Conservation (phyloP, 1,140 invertebrate genomes). For the Rhizoglyphus robini region DNA sequence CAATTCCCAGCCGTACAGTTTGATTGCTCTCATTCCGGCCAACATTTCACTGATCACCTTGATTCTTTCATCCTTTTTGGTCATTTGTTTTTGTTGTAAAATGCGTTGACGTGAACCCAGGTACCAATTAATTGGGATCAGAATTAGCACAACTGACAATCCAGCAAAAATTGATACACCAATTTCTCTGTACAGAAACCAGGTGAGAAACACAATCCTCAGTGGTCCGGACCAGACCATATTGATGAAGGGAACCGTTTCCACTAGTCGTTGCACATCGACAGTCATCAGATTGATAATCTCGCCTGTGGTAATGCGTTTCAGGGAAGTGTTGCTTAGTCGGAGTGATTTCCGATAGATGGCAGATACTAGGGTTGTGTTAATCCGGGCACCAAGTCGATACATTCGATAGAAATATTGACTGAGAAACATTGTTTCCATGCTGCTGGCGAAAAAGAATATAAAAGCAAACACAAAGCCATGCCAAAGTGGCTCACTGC, state of each 20-base stretch:
- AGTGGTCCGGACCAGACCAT: slow-evolving; percentile 93
- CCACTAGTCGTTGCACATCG: slow-evolving; percentile 35
- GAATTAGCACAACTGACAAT: slow-evolving; percentile 35
- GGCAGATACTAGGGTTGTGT: slow-evolving; percentile 28
- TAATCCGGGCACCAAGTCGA: slow-evolving; percentile 26
- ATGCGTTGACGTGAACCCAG: background rate
- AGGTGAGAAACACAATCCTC: slow-evolving; percentile 74
- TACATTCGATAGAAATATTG: slow-evolving; percentile 86
- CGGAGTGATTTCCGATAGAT: slow-evolving; percentile 31
- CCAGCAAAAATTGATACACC: slow-evolving; percentile 36
- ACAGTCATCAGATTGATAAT: slow-evolving; percentile 44
- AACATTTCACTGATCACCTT: slow-evolving; percentile 34
- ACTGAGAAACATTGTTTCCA: slow-evolving; percentile 59
- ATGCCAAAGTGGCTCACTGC: slow-evolving; percentile 56
- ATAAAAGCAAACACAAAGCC: slow-evolving; percentile 63
- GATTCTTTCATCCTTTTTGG: slow-evolving; percentile 32
- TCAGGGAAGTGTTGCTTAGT: slow-evolving; percentile 30
- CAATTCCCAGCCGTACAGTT: slow-evolving; percentile 27
- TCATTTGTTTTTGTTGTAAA: slow-evolving; percentile 35
- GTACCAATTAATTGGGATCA: slow-evolving; percentile 33
- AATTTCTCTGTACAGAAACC: slow-evolving; percentile 70
- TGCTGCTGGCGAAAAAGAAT: slow-evolving; percentile 29
- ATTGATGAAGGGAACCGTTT: slow-evolving; percentile 27
- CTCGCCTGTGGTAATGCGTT: slow-evolving; percentile 38
- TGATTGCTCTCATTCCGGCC: slow-evolving; percentile 31